A percentile compares a stretch with the other conserved stretches of the same genome.
Evolutionary conservation across 1,140 invertebrate species (phyloP).

Genomic region (Papilio machaon): DNA sequence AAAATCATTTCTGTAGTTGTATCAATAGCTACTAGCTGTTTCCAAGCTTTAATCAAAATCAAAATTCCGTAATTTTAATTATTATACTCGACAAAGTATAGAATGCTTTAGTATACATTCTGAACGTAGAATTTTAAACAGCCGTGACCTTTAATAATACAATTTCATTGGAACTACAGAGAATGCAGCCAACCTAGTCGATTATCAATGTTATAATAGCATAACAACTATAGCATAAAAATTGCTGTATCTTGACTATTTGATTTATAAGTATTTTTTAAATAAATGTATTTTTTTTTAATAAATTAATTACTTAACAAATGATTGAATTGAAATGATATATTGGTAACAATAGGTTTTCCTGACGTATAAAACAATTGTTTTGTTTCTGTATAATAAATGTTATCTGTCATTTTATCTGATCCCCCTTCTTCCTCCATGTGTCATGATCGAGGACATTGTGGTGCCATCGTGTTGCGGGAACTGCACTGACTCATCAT

Average conservation of each 20-base stretch:
- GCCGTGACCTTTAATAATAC: slow-evolving; percentile 4
- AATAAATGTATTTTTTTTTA: no score
- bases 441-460: background rate
- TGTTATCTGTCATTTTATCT: background rate
- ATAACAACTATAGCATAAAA: background rate
- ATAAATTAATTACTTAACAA: no score
- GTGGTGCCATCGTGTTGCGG: background rate
- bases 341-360: background rate
- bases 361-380: background rate
- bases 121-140: slow-evolving; percentile 3
- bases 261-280: no score
- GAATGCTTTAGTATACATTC: background rate
- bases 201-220: background rate
- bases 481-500: slow-evolving; percentile 6
- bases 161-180: slow-evolving; percentile 7
- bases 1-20: background rate
- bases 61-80: slow-evolving; percentile 2
- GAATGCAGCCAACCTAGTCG: background rate
- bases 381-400: background rate
- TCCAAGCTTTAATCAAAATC: background rate
- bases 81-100: background rate
- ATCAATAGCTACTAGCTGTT: background rate
- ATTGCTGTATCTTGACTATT: background rate
- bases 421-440: slow-evolving; percentile 20
- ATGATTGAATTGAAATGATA: no score